Base-by-base conservation (phyloP, 2,888 invertebrate species). In the Cryptocephalus primarius region DNA sequence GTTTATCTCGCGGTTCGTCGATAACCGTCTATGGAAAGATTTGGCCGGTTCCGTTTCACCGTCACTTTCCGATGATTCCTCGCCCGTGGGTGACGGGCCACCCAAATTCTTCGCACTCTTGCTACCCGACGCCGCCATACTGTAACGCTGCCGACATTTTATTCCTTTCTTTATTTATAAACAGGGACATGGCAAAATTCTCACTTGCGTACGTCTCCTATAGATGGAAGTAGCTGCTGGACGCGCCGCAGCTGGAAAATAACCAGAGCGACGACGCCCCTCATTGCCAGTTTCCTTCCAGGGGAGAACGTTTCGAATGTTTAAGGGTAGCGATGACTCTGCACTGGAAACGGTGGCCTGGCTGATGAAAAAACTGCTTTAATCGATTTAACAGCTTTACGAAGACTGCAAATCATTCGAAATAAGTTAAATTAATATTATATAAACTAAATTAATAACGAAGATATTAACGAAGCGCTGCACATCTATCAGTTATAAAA, bases 1-100 rank as follows among this genome's bases (percentile, higher is more conserved):
- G 69, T 84, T 86, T 67, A 85, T 82, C 70, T 85, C 85, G 70
- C 83, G 83, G 72, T 87, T 87, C 51, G 87, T 88, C 50, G 88
- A 88, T 67, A 88, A 78, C 63, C 86, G 80, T 63, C 88, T 77
- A 63, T 85, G 81, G 68, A 87, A 83, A 58, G 80, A 79, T 67
- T 76, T 78, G 55, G 83, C 85, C 61, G 83, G 85, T 67, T 87
- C 88, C 48, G 82, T 80, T 68, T 88, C 88, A 69, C 82, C 84
- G 68, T 89, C 89, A 72, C 88, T 88, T 66, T 88, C 88, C 33
- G 87, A 80, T 50, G 82, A 80, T 56, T 80, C 82, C 56, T 80
- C 81, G 51, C 57, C 60, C 43, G 61, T 64, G 51, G 65, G 60
- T 55, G 64, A 63, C 56, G 56, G 52, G 56, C 63, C 61, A 58